Evolutionary conservation across 2,113 vertebrate species (phyloP).

Genomic region (Orcinus orca): DNA sequence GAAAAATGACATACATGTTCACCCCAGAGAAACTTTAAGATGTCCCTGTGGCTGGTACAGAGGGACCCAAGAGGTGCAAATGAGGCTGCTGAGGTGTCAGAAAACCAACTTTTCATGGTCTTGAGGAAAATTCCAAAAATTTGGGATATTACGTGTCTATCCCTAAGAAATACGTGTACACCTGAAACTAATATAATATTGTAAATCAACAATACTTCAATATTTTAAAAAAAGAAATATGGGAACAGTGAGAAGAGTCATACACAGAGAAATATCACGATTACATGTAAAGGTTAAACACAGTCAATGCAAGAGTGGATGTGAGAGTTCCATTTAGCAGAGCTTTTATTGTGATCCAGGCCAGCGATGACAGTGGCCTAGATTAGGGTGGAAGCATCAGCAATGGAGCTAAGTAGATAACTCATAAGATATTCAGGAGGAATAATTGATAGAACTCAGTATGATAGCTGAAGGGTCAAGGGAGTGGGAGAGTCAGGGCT

Average conservation of each 20-base stretch:
- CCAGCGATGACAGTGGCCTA: neutral
- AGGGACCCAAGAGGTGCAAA: neutral
- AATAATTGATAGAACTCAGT: neutral
- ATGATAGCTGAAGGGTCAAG: neutral
- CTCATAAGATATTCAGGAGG: neutral
- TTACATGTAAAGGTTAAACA: neutral
- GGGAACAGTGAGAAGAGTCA: neutral
- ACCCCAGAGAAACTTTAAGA: neutral
- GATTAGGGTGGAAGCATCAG: neutral
- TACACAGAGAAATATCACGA: neutral
- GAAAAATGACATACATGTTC: neutral
- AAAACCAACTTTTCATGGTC: neutral
- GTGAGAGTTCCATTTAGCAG: neutral
- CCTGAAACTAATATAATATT: no score
- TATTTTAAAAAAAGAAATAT: neutral
- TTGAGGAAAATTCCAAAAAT: neutral
- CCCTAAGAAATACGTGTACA: neutral
- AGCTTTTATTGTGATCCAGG: neutral
- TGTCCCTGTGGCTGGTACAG: neutral
- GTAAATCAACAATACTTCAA: no score
- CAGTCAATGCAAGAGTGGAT: neutral
- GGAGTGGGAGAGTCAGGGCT: neutral
- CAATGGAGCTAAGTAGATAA: neutral
- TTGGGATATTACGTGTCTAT: neutral
- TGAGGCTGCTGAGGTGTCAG: neutral